Conservation (phyloP, 30 jellyfish, hydroid and myxozoan species). For the Mastigias papua region DNA sequence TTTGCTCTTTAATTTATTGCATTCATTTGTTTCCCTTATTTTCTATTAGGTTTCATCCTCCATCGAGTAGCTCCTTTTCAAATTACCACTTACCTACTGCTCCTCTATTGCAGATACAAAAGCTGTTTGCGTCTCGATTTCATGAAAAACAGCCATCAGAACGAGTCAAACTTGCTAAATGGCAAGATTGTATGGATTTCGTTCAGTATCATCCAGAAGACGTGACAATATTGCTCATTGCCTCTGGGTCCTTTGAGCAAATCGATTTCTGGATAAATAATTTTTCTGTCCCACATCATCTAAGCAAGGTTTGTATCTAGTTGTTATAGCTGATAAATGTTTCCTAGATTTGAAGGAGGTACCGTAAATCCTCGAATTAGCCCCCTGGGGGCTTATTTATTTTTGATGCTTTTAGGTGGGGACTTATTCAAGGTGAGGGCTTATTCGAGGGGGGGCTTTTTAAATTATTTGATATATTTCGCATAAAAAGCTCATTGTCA, state of each 20-base stretch:
- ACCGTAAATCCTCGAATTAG: no score
- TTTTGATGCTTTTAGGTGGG: no score
- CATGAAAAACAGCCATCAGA: constrained; percentile 3
- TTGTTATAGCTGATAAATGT: neutral
- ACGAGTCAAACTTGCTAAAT: constrained; percentile 36
- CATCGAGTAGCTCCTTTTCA: neutral
- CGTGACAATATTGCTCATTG: constrained; percentile 60
- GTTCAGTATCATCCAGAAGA: constrained; percentile 74
- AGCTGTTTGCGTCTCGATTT: constrained; percentile 13
- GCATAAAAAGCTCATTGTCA: no score
- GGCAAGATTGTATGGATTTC: constrained; percentile 84
- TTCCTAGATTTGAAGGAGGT: neutral
- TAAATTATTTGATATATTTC: no score
- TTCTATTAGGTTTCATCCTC: neutral
- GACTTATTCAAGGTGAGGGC: no score
- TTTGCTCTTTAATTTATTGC: no score
- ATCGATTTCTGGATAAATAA: constrained; percentile 70
- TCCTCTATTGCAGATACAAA: constrained; percentile 17
- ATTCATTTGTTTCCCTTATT: no score
- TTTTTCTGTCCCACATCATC: constrained; percentile 50
- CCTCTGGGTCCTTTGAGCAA: constrained; percentile 59
- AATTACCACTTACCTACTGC: neutral
- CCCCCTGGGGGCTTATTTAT: no score
- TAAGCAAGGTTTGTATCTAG: constrained; percentile 57
- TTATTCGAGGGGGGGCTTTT: no score